Evolutionary conservation across 2,797 vertebrate species (phyloP).

Genomic region (Petrocephalus schoutedeni): DNA sequence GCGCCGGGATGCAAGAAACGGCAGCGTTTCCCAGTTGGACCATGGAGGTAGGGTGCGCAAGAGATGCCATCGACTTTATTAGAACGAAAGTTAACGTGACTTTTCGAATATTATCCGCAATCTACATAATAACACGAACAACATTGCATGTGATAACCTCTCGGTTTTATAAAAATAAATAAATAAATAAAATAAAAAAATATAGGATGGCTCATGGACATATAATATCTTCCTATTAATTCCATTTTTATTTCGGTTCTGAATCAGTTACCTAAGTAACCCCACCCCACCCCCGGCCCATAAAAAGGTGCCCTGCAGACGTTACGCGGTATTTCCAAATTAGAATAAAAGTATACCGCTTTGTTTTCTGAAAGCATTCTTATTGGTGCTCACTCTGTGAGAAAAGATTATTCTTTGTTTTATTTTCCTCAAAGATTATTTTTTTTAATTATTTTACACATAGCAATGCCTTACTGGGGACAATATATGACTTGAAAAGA

Average conservation of each 20-base stretch:
- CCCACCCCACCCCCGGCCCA: not conserved
- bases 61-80: not conserved
- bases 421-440: not conserved
- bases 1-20: constrained; percentile 57
- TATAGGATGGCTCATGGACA: not conserved
- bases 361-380: not conserved
- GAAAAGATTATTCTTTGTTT: not conserved
- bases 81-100: not conserved
- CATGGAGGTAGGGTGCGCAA: constrained; percentile 59
- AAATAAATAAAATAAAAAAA: not conserved
- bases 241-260: not conserved
- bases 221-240: not conserved
- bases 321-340: not conserved
- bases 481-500: not conserved
- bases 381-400: not conserved
- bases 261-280: not conserved
- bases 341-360: not conserved
- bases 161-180: not conserved
- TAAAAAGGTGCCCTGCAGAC: not conserved
- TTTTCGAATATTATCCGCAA: not conserved
- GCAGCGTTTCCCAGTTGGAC: constrained; percentile 63
- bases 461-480: not conserved
- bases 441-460: not conserved
- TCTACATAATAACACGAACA: not conserved
- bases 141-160: not conserved